Conservation (phyloP, 2,888 invertebrate genomes). For the Lymantria dispar region DNA sequence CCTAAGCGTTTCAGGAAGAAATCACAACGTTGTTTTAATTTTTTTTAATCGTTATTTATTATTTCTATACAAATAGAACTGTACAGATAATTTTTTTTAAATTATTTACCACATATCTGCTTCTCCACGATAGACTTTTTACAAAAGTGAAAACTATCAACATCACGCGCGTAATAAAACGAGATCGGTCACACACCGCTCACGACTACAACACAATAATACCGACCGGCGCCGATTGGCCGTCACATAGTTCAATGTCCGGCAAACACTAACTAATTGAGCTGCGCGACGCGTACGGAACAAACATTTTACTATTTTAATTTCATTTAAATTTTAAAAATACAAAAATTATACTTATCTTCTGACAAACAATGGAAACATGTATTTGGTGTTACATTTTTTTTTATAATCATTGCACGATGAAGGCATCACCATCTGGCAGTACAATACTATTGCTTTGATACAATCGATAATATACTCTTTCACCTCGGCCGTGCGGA, state of each 20-base stretch:
- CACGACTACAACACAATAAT: background rate
- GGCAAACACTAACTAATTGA: conserved; percentile 27
- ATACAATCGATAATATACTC: conserved; percentile 37
- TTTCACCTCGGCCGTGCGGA: conserved; percentile 39
- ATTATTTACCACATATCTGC: conserved; percentile 80
- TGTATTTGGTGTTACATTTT: conserved; percentile 36
- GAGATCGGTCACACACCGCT: conserved; percentile 61
- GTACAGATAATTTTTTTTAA: conserved; percentile 81
- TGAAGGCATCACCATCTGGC: conserved; percentile 46
- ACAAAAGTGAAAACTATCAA: conserved; percentile 84
- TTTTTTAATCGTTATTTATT: conserved; percentile 82
- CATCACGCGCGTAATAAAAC: conserved; percentile 72
- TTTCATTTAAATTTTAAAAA: conserved; percentile 10
- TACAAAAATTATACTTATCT: conserved; percentile 44
- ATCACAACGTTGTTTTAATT: conserved; percentile 77
- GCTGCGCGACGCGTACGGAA: conserved; percentile 32
- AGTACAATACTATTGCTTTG: conserved; percentile 39
- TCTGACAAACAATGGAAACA: conserved; percentile 48
- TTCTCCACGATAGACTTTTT: conserved; percentile 81
- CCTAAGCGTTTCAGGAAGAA: conserved; percentile 67
- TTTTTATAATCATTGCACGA: conserved; percentile 28
- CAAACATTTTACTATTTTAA: conserved; percentile 21
- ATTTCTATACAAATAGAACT: conserved; percentile 84
- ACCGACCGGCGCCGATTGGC: conserved; percentile 11
- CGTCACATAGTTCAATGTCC: conserved; percentile 4